A percentile compares a stretch with the other conserved stretches of the same genome.
These are phyloP conservation scores for Sebastes miniatus DNA, from an alignment of 2,797 vertebrate genomes.

Conservation along the genomic window DNA sequence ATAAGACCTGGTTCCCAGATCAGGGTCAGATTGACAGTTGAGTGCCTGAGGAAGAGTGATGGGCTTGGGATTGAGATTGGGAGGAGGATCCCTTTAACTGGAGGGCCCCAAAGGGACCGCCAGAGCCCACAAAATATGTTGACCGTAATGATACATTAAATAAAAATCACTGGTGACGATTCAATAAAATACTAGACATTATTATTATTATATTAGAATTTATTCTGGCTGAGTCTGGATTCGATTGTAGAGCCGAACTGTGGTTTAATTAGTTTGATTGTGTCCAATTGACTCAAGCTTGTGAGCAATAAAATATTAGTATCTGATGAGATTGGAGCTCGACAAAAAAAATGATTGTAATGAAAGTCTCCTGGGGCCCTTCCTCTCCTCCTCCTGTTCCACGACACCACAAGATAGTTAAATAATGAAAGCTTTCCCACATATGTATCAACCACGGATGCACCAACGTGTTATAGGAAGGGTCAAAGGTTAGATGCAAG, in stretches of 20 bases:
- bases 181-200: not conserved
- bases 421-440: constrained; percentile 67
- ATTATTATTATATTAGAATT: not conserved
- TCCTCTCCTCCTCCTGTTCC: constrained; percentile 12
- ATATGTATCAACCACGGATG: constrained; percentile 32
- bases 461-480: constrained; percentile 4
- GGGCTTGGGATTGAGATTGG: constrained; percentile 77
- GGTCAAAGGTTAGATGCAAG: constrained; percentile 43
- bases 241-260: not conserved
- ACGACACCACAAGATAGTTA: constrained; percentile 25
- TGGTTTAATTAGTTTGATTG: constrained; percentile 34
- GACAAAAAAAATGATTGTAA: constrained; percentile 43
- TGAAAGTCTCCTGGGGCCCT: constrained; percentile 47
- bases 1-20: constrained; percentile 82
- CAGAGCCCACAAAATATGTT: constrained; percentile 46
- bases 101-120: constrained; percentile 54
- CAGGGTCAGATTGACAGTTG: constrained; percentile 79
- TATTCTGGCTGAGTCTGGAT: not conserved
- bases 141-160: constrained; percentile 34
- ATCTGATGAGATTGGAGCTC: constrained; percentile 41
- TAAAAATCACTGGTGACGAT: constrained; percentile 25
- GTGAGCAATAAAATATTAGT: constrained; percentile 22
- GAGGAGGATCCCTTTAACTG: constrained; percentile 55
- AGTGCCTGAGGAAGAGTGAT: constrained; percentile 81
- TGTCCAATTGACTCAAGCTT: constrained; percentile 15